Conservation (phyloP, 2,113 vertebrate species). For the Lates calcarifer region DNA sequence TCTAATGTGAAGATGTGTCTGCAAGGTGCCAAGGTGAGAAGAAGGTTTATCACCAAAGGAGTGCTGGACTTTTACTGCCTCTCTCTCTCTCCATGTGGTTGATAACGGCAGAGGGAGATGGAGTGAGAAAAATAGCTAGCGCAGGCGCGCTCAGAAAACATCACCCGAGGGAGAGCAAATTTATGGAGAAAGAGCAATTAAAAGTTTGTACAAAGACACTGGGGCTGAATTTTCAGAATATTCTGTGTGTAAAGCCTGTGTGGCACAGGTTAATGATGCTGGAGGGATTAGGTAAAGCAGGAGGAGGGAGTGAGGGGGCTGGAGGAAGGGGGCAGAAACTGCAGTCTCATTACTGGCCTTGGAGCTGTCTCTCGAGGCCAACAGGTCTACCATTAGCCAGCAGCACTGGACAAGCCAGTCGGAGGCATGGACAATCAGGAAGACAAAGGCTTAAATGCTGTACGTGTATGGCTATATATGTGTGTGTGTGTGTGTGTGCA, state of each 20-base stretch:
- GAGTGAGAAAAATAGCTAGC: constrained; percentile 59
- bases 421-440: constrained; percentile 28
- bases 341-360: constrained; percentile 78
- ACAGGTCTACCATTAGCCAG: constrained; percentile 62
- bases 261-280: constrained; percentile 79
- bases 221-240: constrained; percentile 63
- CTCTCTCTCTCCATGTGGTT: constrained; percentile 44
- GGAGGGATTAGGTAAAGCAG: constrained; percentile 67
- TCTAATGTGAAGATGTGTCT: constrained; percentile 60
- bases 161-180: constrained; percentile 63
- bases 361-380: constrained; percentile 72
- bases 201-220: constrained; percentile 75
- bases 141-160: constrained; percentile 51
- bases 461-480: not conserved
- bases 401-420: constrained; percentile 55
- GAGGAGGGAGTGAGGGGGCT: constrained; percentile 35
- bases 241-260: constrained; percentile 64
- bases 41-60: constrained; percentile 48
- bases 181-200: constrained; percentile 79
- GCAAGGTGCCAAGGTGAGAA: constrained; percentile 52
- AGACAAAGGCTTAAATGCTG: constrained; percentile 39
- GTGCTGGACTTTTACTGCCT: constrained; percentile 52
- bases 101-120: constrained; percentile 53
- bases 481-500: not conserved
- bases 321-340: constrained; percentile 52